Percentiles rank a stretch among this genome's conserved stretches.
Conservation (phyloP, 1,140 invertebrate species). For the Coelopa frigida region DNA sequence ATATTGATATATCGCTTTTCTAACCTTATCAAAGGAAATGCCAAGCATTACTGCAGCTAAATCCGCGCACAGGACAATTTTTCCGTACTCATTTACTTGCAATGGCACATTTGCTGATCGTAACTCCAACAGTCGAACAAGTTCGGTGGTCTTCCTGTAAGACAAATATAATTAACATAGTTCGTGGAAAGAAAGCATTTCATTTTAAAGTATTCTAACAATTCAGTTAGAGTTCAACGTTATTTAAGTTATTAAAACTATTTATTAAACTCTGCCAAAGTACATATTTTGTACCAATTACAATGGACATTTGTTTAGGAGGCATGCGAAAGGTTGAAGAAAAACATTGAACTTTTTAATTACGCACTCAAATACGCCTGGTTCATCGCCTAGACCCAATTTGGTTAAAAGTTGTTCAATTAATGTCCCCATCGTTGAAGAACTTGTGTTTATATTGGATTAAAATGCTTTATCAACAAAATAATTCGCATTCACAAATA, state of each 20-base stretch:
- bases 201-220: neutral
- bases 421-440: constrained; percentile 37
- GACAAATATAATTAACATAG: neutral
- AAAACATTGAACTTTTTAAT: neutral
- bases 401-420: constrained; percentile 35
- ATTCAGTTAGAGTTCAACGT: too few relatives aligned
- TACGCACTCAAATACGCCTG: constrained; percentile 27
- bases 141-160: constrained; percentile 34
- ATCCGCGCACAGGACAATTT: constrained; percentile 36
- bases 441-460: too few relatives aligned
- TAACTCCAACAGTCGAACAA: constrained; percentile 32
- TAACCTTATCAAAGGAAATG: constrained; percentile 29
- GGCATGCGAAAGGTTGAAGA: neutral
- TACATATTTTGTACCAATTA: too few relatives aligned
- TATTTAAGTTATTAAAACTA: too few relatives aligned
- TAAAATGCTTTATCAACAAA: too few relatives aligned
- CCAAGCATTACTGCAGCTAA: constrained; percentile 24
- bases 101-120: constrained; percentile 33
- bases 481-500: too few relatives aligned
- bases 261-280: too few relatives aligned
- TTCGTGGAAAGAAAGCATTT: neutral
- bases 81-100: constrained; percentile 40
- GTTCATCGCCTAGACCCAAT: constrained; percentile 34
- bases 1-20: neutral
- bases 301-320: too few relatives aligned